phyloP scores from a whole-genome alignment of 2,888 invertebrate species.

The Xestia rhomboidea region DNA sequence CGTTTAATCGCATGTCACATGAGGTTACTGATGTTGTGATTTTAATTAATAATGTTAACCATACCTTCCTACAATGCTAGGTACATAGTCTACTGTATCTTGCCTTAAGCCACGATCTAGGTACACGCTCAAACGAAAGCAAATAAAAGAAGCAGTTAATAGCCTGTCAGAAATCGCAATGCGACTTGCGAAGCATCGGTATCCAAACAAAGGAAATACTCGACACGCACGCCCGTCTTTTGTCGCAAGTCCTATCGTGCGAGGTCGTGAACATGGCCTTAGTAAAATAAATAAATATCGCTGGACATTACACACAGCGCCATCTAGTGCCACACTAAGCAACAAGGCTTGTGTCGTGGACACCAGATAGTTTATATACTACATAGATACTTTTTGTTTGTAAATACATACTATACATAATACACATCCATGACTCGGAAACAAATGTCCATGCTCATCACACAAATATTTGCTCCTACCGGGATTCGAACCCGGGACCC shows the following conservation, averaged over 20 bases:
- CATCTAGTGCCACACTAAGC: too few relatives aligned
- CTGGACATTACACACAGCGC: too few relatives aligned
- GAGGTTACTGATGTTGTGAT: conserved; percentile 21
- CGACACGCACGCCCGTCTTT: not conserved
- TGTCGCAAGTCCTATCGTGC: not conserved
- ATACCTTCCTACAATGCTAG: not conserved
- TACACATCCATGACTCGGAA: too few relatives aligned
- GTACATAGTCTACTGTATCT: not conserved
- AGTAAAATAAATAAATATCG: too few relatives aligned
- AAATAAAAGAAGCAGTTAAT: not conserved
- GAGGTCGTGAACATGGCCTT: not conserved
- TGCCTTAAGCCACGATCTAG: not conserved
- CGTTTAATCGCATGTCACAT: not conserved
- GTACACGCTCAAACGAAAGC: not conserved
- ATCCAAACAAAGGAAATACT: not conserved
- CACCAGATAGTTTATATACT: too few relatives aligned
- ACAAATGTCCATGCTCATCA: too few relatives aligned
- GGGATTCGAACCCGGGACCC: too few relatives aligned
- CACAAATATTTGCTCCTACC: too few relatives aligned
- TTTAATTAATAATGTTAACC: conserved; percentile 5
- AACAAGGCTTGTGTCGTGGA: too few relatives aligned
- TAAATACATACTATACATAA: too few relatives aligned
- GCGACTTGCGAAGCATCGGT: not conserved
- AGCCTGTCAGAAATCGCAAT: not conserved
- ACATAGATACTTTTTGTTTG: too few relatives aligned